These are phyloP conservation scores for Orestias chungarensis DNA, from an alignment of 2,797 vertebrate species.

Conservation along the genomic window DNA sequence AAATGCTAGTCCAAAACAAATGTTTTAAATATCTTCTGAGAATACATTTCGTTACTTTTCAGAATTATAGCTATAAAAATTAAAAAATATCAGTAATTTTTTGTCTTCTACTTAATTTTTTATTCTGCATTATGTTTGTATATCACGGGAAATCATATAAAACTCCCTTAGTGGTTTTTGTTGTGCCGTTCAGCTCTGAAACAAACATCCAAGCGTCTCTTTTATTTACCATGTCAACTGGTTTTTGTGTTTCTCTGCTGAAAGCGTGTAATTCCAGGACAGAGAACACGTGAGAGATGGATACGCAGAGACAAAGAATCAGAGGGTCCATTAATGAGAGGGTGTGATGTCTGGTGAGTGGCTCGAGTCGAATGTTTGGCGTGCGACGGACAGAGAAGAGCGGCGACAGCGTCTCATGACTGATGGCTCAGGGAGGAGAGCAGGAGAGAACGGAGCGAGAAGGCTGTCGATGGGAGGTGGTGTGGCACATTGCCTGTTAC, in stretches of 20 bases:
- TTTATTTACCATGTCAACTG: conserved; percentile 22
- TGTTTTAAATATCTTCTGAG: no score
- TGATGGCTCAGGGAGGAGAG: conserved; percentile 39
- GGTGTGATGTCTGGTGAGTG: conserved; percentile 22
- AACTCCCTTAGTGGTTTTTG: no score
- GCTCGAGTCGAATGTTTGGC: conserved; percentile 34
- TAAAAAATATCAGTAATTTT: neutral
- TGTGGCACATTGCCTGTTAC: conserved; percentile 76
- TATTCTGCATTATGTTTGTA: neutral
- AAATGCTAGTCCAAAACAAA: no score
- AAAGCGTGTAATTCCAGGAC: neutral
- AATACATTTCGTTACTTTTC: no score
- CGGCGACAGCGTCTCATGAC: conserved; percentile 32
- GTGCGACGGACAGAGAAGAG: conserved; percentile 27
- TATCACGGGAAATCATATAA: neutral
- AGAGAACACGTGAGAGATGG: conserved; percentile 34
- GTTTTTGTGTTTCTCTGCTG: conserved; percentile 11
- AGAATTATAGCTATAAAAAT: neutral
- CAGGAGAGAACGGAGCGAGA: conserved; percentile 23
- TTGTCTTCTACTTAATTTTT: neutral
- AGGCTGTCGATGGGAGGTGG: conserved; percentile 46
- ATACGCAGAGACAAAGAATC: conserved; percentile 25
- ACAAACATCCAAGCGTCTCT: conserved; percentile 8
- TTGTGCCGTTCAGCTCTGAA: conserved; percentile 26
- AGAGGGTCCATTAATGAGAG: conserved; percentile 42